A percentile compares a stretch with the other conserved stretches of the same genome.
Conservation (phyloP, 2,888 invertebrate species). For the Lingula anatina region DNA sequence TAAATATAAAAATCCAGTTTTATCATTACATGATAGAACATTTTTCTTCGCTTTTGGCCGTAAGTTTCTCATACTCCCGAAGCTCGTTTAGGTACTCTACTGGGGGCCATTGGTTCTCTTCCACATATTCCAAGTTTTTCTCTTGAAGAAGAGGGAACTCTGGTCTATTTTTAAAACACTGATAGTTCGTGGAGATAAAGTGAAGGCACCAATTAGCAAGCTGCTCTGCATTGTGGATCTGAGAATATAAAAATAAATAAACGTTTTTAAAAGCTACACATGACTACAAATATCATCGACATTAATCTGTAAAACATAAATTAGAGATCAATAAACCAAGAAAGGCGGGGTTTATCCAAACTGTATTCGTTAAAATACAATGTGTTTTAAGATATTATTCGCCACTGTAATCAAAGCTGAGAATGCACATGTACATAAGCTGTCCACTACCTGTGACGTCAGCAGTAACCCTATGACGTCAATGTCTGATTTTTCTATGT, state of each 20-base stretch:
- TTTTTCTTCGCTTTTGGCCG: conserved; percentile 19
- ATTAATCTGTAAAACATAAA: too few species aligned
- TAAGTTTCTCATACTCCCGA: conserved; percentile 25
- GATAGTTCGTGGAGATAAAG: conserved; percentile 41
- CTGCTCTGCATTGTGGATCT: conserved; percentile 40
- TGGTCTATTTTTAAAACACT: conserved; percentile 26
- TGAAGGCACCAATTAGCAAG: conserved; percentile 40
- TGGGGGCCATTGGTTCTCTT: conserved; percentile 43
- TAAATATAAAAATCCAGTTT: too few species aligned
- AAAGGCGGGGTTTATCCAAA: too few species aligned
- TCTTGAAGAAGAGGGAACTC: conserved; percentile 29
- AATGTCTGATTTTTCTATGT: conserved; percentile 4
- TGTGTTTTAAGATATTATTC: not conserved
- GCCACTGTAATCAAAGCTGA: too few species aligned
- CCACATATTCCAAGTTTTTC: conserved; percentile 27
- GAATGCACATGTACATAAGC: too few species aligned
- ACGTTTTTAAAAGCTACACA: too few species aligned
- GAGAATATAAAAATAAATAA: conserved; percentile 9
- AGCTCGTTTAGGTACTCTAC: conserved; percentile 35
- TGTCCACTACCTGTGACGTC: conserved; percentile 1
- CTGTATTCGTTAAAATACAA: not conserved
- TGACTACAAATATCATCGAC: too few species aligned
- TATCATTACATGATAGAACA: conserved; percentile 15
- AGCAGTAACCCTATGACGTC: conserved; percentile 4
- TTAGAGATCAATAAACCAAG: too few species aligned